Conservation (phyloP, 2,113 vertebrate species). For the Mystacornis crossleyi region DNA sequence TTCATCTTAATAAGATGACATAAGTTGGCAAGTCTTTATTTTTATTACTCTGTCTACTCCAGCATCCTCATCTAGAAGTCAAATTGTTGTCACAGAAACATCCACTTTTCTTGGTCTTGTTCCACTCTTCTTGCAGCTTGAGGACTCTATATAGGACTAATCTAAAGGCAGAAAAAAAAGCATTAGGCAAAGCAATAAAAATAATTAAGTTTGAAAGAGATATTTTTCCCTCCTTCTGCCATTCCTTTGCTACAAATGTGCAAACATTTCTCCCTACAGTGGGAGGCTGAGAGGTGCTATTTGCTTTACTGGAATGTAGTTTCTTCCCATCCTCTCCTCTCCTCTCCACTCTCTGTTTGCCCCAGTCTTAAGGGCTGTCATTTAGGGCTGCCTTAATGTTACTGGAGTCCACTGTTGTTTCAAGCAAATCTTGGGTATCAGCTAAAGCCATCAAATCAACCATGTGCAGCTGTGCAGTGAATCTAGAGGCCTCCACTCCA, state of each 20-base stretch:
- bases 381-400: background rate
- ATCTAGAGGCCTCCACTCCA: background rate
- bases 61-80: background rate
- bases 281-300: background rate
- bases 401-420: background rate
- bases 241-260: slow-evolving; percentile 38
- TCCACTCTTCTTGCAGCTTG: slow-evolving; percentile 12
- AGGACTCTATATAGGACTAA: slow-evolving; percentile 32
- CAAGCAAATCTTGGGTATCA: slow-evolving; percentile 16
- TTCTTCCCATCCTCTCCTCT: background rate
- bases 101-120: background rate
- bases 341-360: background rate
- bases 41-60: background rate
- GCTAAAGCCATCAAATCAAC: slow-evolving; percentile 23
- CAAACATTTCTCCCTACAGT: background rate
- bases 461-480: background rate
- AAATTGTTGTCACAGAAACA: background rate
- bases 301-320: background rate
- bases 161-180: slow-evolving; percentile 28
- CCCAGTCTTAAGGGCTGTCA: slow-evolving; percentile 15
- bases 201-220: slow-evolving; percentile 73
- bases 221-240: slow-evolving; percentile 49
- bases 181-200: slow-evolving; percentile 64
- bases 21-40: background rate
- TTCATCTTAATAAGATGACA: background rate